phyloP scores from a whole-genome alignment of 2,797 vertebrate genomes.

The Adelosebastes latens region DNA sequence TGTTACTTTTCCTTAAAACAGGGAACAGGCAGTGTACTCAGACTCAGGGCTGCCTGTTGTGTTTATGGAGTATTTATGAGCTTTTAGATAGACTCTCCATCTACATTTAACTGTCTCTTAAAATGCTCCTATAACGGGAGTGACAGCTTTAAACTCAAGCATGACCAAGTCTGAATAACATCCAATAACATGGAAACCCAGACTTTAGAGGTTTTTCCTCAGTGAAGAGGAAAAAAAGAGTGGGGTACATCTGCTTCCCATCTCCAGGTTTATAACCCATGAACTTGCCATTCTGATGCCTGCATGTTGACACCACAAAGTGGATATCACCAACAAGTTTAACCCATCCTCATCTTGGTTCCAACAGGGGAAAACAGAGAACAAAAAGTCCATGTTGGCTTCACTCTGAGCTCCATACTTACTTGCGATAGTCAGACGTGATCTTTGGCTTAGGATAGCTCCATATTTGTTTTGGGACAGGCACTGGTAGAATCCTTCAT shows the following conservation, averaged over 20 bases:
- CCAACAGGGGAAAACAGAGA: neutral
- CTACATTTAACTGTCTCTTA: constrained; percentile 62
- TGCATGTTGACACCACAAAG: constrained; percentile 68
- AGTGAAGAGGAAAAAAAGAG: constrained; percentile 29
- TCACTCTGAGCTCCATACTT: constrained; percentile 76
- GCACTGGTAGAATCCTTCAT: constrained; percentile 96
- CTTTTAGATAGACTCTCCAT: constrained; percentile 62
- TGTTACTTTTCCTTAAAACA: constrained; percentile 26
- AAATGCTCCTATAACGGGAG: constrained; percentile 65
- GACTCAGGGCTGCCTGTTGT: constrained; percentile 7
- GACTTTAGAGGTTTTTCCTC: constrained; percentile 47
- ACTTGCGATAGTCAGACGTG: constrained; percentile 93
- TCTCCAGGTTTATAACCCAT: constrained; percentile 92
- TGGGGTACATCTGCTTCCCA: constrained; percentile 92
- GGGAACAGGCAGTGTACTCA: constrained; percentile 23
- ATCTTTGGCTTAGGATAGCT: constrained; percentile 96
- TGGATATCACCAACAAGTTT: constrained; percentile 25
- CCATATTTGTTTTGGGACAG: constrained; percentile 94
- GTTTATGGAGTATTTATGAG: constrained; percentile 74
- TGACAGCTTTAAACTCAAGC: constrained; percentile 64
- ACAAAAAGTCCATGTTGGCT: neutral
- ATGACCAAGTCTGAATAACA: constrained; percentile 41
- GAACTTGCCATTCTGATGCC: constrained; percentile 89
- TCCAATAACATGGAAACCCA: constrained; percentile 44
- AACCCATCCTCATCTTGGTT: constrained; percentile 15